Base-by-base conservation (phyloP, 2,888 invertebrate species). In the Beris chalybata region DNA sequence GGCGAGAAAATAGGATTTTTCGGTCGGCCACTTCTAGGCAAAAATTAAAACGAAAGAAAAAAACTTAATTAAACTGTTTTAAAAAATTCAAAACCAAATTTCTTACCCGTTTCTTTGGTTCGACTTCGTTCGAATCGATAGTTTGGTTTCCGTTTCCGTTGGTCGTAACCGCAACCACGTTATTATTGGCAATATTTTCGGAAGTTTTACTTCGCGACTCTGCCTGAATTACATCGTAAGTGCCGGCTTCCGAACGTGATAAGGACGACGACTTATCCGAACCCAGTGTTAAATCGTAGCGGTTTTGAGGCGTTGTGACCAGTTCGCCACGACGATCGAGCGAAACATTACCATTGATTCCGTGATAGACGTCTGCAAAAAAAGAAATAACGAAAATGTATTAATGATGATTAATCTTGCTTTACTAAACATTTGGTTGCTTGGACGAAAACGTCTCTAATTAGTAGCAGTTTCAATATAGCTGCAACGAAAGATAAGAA, bases 1-100 rank as follows among this genome's bases (percentile, higher is more conserved):
- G 59, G 92, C 90, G 72, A 95, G 88, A 78, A 89, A 94, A 80
- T 93, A 94, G 15, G 87, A 87, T 75, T 86, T 87, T 74, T 90
- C 90, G 4, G 85, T 84, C 2, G 87, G 86, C 82, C 86, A 86
- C 72, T 85, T 83, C 86, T 87, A 76, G 53, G 22, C 22, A 79
- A 76, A 67, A n/a, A n/a, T n/a, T n/a, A n/a, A 54, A 61, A 61
- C n/a, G 32, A 30, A 48, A 55, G n/a, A 59, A 15, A 30, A 54
- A 3, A 22, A 32, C 5, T 32, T 22, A 38, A 43, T 38, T 47
- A 45, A 31, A 31, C 48, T 61, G 9, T 29, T 50, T n/a, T 32
- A 44, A 63, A 43, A 69, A 68, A 15, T 38, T 29, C 29, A 31
- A 50, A n/a, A 53, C 32, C 12, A 31, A 5, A 31, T 57, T 71